Percentiles rank a stretch among this genome's conserved stretches.
These are phyloP conservation scores for Elmis aenea DNA, from an alignment of 2,888 invertebrate genomes.

Conservation along the genomic window DNA sequence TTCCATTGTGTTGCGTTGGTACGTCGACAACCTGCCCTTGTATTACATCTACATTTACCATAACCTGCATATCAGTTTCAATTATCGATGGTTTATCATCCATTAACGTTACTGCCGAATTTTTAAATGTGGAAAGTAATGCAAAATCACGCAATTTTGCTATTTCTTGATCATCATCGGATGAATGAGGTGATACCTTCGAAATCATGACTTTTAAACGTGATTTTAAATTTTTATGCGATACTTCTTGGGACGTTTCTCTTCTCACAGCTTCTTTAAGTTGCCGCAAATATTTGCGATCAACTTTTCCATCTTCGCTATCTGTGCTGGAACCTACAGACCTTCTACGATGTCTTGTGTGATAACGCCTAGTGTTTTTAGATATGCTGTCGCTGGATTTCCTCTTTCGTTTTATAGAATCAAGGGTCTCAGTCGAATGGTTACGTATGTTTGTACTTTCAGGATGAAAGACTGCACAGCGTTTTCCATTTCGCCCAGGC, in stretches of 20 bases:
- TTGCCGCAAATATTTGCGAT: slow-evolving; percentile 39
- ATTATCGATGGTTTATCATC: neutral
- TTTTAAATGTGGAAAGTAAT: slow-evolving; percentile 5
- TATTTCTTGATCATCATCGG: slow-evolving; percentile 15
- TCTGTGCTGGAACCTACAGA: slow-evolving; percentile 24
- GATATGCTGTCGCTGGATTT: neutral
- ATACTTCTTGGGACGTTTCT: slow-evolving; percentile 28
- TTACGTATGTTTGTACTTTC: neutral
- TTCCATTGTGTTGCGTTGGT: neutral
- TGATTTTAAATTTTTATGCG: slow-evolving; percentile 36
- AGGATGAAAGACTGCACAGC: neutral
- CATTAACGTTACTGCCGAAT: neutral
- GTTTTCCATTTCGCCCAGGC: slow-evolving; percentile 3
- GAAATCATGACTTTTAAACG: slow-evolving; percentile 37
- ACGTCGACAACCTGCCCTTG: neutral
- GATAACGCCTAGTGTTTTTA: neutral
- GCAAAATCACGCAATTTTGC: slow-evolving; percentile 14
- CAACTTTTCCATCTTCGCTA: slow-evolving; percentile 28
- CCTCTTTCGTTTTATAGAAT: neutral
- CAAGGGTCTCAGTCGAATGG: neutral
- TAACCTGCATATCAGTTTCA: no score
- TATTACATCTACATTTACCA: no score
- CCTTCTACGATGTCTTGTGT: slow-evolving; percentile 7
- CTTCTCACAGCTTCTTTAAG: slow-evolving; percentile 53
- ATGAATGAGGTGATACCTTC: slow-evolving; percentile 5